Evolutionary conservation across 2,113 vertebrate species (phyloP).

Genomic region (Alligator mississippiensis): DNA sequence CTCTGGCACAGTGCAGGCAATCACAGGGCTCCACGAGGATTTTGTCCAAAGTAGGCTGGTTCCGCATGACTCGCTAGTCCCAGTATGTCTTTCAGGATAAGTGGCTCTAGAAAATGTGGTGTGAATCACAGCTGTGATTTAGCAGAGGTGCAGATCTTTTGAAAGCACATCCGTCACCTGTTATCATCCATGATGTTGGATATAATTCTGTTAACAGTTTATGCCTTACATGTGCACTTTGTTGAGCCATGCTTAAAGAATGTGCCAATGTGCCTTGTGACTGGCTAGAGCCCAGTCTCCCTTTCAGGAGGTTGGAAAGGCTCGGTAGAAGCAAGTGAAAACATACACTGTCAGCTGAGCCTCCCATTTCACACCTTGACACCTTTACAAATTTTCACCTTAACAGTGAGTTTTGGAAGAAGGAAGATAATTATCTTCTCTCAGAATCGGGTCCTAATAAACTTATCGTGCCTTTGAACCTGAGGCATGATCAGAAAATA

Average conservation of each 20-base stretch:
- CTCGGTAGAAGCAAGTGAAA: neutral
- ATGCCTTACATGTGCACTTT: neutral
- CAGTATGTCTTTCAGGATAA: neutral
- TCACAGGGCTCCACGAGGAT: neutral
- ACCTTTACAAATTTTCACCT: neutral
- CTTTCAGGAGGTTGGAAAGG: neutral
- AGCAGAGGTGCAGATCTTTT: neutral
- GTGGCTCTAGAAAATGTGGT: neutral
- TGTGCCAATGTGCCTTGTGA: neutral
- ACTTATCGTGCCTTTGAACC: neutral
- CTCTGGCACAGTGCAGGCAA: neutral
- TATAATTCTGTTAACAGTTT: neutral
- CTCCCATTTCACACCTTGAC: neutral
- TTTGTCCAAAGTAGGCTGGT: neutral
- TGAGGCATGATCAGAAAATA: neutral
- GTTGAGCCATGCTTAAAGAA: neutral
- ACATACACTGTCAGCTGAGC: conserved; percentile 3
- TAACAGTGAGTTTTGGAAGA: too few relatives aligned
- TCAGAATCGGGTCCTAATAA: neutral
- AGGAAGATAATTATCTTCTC: neutral
- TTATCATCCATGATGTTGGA: conserved; percentile 30
- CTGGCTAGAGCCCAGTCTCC: neutral
- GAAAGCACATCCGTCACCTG: conserved; percentile 35
- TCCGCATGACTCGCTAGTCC: neutral
- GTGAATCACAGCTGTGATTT: neutral